Conservation (phyloP, 2,113 vertebrate genomes). For the Hippolais icterina region DNA sequence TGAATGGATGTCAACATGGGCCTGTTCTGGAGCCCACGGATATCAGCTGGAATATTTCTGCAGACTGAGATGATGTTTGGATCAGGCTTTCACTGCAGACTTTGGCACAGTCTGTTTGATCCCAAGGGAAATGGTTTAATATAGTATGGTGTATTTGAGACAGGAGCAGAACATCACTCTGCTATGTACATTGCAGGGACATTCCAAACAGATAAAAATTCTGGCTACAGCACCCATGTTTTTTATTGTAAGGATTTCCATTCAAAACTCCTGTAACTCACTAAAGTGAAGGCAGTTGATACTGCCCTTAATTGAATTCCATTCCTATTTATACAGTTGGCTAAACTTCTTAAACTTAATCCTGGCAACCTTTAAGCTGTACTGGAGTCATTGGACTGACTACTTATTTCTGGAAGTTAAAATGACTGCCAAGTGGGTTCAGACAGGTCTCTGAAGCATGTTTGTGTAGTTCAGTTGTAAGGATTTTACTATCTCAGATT, state of each 20-base stretch:
- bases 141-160: neutral
- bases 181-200: neutral
- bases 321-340: neutral
- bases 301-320: neutral
- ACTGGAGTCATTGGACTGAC: neutral
- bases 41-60: neutral
- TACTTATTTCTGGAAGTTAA: neutral
- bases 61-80: neutral
- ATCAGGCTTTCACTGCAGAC: neutral
- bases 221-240: neutral
- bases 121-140: neutral
- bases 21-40: neutral
- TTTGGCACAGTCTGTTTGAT: neutral
- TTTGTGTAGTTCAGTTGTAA: neutral
- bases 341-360: neutral
- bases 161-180: neutral
- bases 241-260: neutral
- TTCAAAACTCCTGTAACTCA: neutral
- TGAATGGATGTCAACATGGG: neutral
- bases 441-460: neutral
- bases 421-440: neutral
- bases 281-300: neutral
- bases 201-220: neutral
- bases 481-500: neutral
- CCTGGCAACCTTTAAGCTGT: constrained; percentile 1